Conservation (phyloP, 2,797 vertebrate genomes). For the Erethizon dorsatum region DNA sequence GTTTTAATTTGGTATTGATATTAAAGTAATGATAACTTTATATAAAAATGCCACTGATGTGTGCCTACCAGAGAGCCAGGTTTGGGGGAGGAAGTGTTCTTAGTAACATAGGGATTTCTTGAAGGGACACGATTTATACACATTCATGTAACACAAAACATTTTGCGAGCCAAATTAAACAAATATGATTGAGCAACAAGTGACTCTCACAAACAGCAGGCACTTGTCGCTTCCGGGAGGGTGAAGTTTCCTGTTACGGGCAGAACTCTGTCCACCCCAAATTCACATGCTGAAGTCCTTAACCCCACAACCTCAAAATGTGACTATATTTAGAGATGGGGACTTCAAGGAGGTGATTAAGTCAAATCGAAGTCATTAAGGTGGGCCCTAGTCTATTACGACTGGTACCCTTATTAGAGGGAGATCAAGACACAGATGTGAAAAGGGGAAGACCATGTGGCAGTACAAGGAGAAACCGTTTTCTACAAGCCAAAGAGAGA, state of each 20-base stretch:
- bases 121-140: neutral
- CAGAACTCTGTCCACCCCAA: neutral
- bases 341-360: neutral
- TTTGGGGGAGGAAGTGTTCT: neutral
- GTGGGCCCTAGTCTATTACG: neutral
- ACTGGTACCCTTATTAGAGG: neutral
- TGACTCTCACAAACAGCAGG: neutral
- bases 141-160: neutral
- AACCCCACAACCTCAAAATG: neutral
- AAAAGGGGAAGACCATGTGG: neutral
- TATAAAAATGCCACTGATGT: neutral
- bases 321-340: neutral
- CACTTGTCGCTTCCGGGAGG: neutral
- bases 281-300: neutral
- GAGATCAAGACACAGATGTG: neutral
- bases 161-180: neutral
- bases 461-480: fast-evolving
- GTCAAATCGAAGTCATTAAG: neutral
- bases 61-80: neutral
- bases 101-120: neutral
- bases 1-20: neutral
- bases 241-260: too few relatives aligned
- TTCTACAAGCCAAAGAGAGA: neutral
- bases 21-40: neutral
- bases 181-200: neutral